phyloP scores from a whole-genome alignment of 2,888 invertebrate genomes.

The Netelia fuscicornis region DNA sequence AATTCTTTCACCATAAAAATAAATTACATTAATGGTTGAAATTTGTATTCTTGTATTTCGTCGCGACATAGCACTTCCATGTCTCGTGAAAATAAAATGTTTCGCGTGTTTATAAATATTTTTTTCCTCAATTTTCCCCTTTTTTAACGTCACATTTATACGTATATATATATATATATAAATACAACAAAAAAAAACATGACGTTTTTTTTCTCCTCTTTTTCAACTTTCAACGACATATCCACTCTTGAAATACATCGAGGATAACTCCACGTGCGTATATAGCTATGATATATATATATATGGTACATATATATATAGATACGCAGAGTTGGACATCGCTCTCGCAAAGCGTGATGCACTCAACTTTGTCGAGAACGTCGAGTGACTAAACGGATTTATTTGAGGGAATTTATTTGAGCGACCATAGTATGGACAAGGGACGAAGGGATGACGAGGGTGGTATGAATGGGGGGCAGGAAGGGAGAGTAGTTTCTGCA shows the following conservation, averaged over 20 bases:
- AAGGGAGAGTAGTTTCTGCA: conserved; percentile 51
- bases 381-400: conserved; percentile 58
- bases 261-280: neutral
- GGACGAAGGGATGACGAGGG: neutral
- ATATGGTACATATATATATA: conserved; percentile 5
- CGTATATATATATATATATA: neutral
- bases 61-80: no score
- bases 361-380: conserved; percentile 46
- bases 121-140: neutral
- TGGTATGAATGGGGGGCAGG: neutral
- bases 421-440: conserved; percentile 7
- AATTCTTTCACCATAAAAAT: no score
- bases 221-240: conserved; percentile 24
- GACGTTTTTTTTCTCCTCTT: neutral
- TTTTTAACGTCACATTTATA: neutral
- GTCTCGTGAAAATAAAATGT: no score
- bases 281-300: neutral
- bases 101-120: no score
- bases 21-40: no score
- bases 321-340: conserved; percentile 14
- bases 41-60: no score
- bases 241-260: neutral
- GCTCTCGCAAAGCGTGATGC: conserved; percentile 47
- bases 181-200: neutral
- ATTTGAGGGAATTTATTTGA: conserved; percentile 58